Evolutionary conservation across 1,140 invertebrate genomes (phyloP).

Genomic region (Spodoptera frugiperda): DNA sequence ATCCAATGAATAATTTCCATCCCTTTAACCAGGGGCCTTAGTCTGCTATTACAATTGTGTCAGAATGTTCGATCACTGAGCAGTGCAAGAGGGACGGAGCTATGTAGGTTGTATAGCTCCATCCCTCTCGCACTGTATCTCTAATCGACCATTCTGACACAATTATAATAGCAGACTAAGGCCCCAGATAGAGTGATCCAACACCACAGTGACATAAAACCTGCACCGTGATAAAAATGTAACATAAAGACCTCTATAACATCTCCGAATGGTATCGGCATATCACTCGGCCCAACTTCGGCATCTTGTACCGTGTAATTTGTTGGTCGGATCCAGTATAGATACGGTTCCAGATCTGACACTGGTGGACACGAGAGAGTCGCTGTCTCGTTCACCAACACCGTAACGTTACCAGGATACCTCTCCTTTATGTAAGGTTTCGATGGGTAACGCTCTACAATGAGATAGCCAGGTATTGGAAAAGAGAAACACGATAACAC

Average conservation of each 20-base stretch:
- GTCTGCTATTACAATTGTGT: no score
- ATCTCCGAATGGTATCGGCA: slow-evolving; percentile 86
- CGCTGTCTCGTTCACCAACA: slow-evolving; percentile 89
- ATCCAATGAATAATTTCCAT: no score
- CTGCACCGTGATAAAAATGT: slow-evolving; percentile 64
- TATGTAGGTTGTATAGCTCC: no score
- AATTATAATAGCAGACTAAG: no score
- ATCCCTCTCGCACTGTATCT: no score
- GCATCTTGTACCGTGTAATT: slow-evolving; percentile 73
- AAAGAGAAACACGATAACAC: background rate
- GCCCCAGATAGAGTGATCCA: slow-evolving; percentile 16
- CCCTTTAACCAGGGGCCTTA: no score
- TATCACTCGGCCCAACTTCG: slow-evolving; percentile 84
- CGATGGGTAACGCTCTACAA: slow-evolving; percentile 91
- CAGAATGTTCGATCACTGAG: no score
- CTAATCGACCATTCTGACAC: no score
- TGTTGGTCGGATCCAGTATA: slow-evolving; percentile 90
- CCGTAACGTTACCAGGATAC: slow-evolving; percentile 93
- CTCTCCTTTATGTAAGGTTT: slow-evolving; percentile 92
- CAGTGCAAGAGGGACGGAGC: no score
- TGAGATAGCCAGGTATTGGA: slow-evolving; percentile 13
- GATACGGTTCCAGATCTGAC: slow-evolving; percentile 91
- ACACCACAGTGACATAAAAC: slow-evolving; percentile 40
- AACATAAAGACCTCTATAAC: slow-evolving; percentile 80
- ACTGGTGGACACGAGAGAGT: slow-evolving; percentile 91